Base-by-base conservation (phyloP, 2,797 vertebrate genomes). In the Etheostoma perlongum region DNA sequence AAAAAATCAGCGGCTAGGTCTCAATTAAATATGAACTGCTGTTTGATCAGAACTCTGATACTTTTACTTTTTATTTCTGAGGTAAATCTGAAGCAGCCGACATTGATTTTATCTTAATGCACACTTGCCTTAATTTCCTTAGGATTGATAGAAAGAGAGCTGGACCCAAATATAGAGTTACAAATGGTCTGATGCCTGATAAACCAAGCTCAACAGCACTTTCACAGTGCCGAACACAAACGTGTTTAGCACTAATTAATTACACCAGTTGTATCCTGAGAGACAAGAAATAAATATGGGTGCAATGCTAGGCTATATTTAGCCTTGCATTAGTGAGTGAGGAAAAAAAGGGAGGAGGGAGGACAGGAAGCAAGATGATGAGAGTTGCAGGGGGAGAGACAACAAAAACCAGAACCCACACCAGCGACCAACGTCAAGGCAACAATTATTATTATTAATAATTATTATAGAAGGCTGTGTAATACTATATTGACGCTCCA, bases 201-300 rank as follows among this genome's bases (percentile, higher is more conserved):
- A 72, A 76, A 75, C 66, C 74, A 77, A 79, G 60, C 67, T 61
- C 40, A 71, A 10, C 52, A 57, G 58, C 57, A 54, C 36, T 74
- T 59, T 74, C 65, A 72, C 67, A 77, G 60, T 16, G 33, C 72
- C n/a, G 3, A 64, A 79, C 59, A 71, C 79, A 82, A 86, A 77
- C 25, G 64, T 60, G 63, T 81, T 87, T 64, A 80, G 68, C 74
- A 44, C 69, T 72, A 88, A 90, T 84, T 87, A 87, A 90, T 88
- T 83, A 82, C 69, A 86, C 36, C 52, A 67, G 85, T 72, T 64
- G 81, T n/a, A 48, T 86, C 76, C 66, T 73, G 55, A 68, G 68
- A 80, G 78, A 82, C 23, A 46, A 72, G 63, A 46, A 76, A 57
- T 76, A 76, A 73, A 81, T 79, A 49, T 69, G 42, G 36, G 23